Evolutionary conservation across 2,888 invertebrate genomes (phyloP), one percentile per base, ranked within the genome.

Genomic region (Timema podura): DNA sequence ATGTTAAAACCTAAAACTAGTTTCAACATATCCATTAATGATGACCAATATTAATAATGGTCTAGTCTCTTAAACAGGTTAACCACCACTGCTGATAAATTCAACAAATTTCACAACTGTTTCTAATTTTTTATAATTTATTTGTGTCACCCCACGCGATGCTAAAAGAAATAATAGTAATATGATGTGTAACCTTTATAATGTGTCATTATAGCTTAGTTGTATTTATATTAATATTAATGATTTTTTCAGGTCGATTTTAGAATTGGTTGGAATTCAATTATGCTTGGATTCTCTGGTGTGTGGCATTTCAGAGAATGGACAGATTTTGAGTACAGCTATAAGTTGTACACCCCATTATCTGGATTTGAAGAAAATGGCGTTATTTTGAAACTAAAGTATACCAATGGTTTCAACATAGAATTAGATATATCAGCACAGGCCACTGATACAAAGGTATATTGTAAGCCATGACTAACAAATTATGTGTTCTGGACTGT

Each of bases 311-410:
- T 87, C 80, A 83, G 84, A 80, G 85, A 85, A 65, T 79, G 88
- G 16, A 86, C 87, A 11, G 88, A 93, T 80, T 91, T 93, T 74
- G 89, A 92, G 73, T 92, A 93, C 79, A 86, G 90, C 0, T 92
- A 91, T 79, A 87, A 89, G 75, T 81, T 93, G 57, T 91, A 88
- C 77, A 91, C 92, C 0, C 93, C 93, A 0, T 80, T 93, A n/a
- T 86, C 88, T 76, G 89, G 89, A 6, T 89, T 92, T 74, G 88
- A 91, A 77, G 89, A 92, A 77, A 92, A 90, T 76, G 92, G 92
- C 0, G 82, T 91, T 9, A 88, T 91, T 0, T 84, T 88, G 0
- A 92, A 92, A 78, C 85, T 91, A 74, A 83, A 91, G 1, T 85
- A 87, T 71, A 15, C 44, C 13, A 61, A 61, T 45, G 30, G 83